Evolutionary conservation across 2,888 invertebrate species (phyloP).

Genomic region (Margaritifera margaritifera): DNA sequence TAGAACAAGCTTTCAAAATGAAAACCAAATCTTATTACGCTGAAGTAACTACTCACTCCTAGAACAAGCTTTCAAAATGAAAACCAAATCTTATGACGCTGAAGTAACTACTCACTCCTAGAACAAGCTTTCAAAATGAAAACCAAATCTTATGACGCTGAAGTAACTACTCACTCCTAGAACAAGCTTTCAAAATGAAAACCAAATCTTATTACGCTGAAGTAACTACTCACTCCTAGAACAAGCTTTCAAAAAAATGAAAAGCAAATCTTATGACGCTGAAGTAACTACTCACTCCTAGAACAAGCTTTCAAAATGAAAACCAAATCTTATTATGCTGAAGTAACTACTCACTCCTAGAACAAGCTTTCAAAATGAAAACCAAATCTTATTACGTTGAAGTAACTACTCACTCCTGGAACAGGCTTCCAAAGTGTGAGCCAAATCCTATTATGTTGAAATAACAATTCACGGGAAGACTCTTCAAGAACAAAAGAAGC

Average conservation of each 20-base stretch:
- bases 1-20: slow-evolving; percentile 50
- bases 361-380: slow-evolving; percentile 50
- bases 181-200: slow-evolving; percentile 50
- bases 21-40: no score
- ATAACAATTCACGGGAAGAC: slow-evolving; percentile 43
- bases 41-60: slow-evolving; percentile 18
- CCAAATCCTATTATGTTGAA: slow-evolving; percentile 42
- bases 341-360: slow-evolving; percentile 18
- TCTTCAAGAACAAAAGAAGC: slow-evolving; percentile 48
- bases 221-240: slow-evolving; percentile 29
- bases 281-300: slow-evolving; percentile 17
- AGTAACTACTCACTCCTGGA: slow-evolving; percentile 29
- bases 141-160: no score
- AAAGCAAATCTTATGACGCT: no score
- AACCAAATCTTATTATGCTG: no score
- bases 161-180: slow-evolving; percentile 18
- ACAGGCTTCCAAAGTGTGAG: slow-evolving; percentile 44
- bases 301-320: slow-evolving; percentile 50
- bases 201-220: no score
- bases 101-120: slow-evolving; percentile 17
- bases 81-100: no score
- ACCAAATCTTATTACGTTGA: no score
- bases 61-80: slow-evolving; percentile 50
- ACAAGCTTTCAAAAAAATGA: slow-evolving; percentile 48
- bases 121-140: slow-evolving; percentile 50